phyloP scores from a whole-genome alignment of 2,797 vertebrate species.

The Tauraco hartlaubi region DNA sequence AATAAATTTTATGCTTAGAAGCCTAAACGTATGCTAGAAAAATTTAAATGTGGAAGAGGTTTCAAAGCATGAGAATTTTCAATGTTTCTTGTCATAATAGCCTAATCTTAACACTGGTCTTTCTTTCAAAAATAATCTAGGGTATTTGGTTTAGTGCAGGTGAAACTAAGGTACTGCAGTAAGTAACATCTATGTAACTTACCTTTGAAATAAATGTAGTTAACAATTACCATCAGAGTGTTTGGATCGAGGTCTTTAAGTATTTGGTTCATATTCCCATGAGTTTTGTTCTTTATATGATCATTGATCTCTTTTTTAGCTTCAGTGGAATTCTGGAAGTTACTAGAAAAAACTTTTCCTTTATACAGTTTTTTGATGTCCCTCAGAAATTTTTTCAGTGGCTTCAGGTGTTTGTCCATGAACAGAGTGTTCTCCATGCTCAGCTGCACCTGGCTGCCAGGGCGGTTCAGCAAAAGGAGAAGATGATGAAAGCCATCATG shows the following conservation, averaged over 20 bases:
- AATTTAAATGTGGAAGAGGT: background rate
- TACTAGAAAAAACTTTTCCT: slow-evolving; percentile 71
- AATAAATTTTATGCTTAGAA: background rate
- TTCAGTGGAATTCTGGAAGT: slow-evolving; percentile 78
- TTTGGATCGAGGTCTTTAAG: slow-evolving; percentile 77
- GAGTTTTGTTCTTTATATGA: slow-evolving; percentile 82
- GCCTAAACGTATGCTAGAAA: background rate
- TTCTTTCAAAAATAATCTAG: background rate
- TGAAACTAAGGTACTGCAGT: background rate
- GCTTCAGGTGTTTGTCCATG: slow-evolving; percentile 74
- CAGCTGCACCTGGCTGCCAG: slow-evolving; percentile 72
- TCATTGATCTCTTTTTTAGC: slow-evolving; percentile 80
- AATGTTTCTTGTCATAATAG: background rate
- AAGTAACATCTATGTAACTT: background rate
- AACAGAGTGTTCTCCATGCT: slow-evolving; percentile 83
- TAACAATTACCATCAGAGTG: slow-evolving; percentile 83
- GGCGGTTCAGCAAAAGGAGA: slow-evolving; percentile 60
- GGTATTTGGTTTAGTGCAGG: background rate
- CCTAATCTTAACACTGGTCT: background rate
- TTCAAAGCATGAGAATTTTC: background rate
- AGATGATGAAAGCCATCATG: slow-evolving; percentile 79
- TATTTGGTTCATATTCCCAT: slow-evolving; percentile 80
- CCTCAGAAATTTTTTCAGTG: slow-evolving; percentile 73
- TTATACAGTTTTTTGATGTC: slow-evolving; percentile 73
- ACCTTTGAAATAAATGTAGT: slow-evolving; percentile 90